These are phyloP conservation scores for Heteromormyrus szaboi DNA, from an alignment of 2,797 vertebrate genomes.

Conservation along the genomic window DNA sequence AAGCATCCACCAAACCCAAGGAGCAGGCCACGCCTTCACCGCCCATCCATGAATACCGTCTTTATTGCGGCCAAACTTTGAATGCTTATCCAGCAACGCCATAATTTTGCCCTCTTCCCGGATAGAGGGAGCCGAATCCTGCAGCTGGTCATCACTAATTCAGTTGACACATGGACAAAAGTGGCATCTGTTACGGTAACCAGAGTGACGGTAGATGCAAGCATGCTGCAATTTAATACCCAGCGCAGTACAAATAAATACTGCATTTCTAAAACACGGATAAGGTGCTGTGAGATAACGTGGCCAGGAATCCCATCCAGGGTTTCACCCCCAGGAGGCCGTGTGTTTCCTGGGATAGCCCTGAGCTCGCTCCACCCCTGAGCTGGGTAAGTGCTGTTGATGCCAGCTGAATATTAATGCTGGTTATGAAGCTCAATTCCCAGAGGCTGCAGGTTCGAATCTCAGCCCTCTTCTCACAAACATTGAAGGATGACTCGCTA, in stretches of 20 bases:
- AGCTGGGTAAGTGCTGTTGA: background rate
- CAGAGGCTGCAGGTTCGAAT: background rate
- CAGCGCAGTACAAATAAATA: background rate
- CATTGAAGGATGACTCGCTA: background rate
- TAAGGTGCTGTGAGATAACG: background rate
- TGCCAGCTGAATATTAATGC: background rate
- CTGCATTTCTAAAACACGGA: background rate
- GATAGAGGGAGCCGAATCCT: background rate
- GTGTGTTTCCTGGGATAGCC: background rate
- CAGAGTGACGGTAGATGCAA: conserved; percentile 8
- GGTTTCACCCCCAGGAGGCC: background rate
- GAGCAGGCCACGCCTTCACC: background rate
- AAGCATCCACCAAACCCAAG: background rate
- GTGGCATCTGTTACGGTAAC: background rate
- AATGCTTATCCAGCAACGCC: background rate
- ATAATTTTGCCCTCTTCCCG: background rate
- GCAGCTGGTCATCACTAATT: background rate
- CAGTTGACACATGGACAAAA: background rate
- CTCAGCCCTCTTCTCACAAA: background rate
- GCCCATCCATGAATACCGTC: background rate
- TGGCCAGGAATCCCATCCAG: background rate
- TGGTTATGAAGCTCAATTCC: background rate
- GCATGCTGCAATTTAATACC: background rate
- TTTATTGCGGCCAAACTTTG: background rate
- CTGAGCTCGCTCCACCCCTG: background rate